Evolutionary conservation across 2,113 vertebrate species (phyloP).

Genomic region (Saccopteryx leptura): DNA sequence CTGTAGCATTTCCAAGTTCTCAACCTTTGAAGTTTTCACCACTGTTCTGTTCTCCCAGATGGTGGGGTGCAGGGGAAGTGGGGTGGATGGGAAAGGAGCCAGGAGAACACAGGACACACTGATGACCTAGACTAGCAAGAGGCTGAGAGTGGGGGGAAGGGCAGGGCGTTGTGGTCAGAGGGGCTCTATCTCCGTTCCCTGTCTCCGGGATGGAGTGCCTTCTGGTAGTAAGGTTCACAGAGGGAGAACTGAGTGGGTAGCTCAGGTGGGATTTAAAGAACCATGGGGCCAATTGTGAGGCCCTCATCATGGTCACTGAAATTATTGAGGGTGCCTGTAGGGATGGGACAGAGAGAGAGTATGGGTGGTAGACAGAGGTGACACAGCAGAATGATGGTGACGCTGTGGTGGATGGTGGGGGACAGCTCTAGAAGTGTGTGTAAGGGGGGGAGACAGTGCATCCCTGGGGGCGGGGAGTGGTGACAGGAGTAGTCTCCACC

Average conservation of each 20-base stretch:
- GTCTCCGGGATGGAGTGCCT: not conserved
- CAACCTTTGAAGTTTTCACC: accelerated
- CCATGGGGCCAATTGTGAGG: not conserved
- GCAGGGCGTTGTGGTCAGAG: not conserved
- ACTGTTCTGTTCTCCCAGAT: not conserved
- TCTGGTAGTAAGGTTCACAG: not conserved
- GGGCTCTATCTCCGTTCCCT: not conserved
- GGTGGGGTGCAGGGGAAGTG: not conserved
- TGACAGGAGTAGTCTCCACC: not conserved
- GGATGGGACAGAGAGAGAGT: not conserved
- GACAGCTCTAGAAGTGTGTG: not conserved
- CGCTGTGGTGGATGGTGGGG: accelerated
- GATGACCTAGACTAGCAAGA: not conserved
- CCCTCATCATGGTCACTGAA: not conserved
- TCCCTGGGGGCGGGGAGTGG: not conserved
- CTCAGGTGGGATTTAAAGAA: not conserved
- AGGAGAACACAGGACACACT: not conserved
- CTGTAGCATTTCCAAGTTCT: not conserved
- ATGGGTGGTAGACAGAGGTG: not conserved
- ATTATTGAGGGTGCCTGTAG: not conserved
- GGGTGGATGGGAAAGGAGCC: not conserved
- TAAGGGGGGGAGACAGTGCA: too few relatives aligned
- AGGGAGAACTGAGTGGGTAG: not conserved
- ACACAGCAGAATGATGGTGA: not conserved
- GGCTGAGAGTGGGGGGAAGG: not conserved